Evolutionary conservation across 2,797 vertebrate genomes (phyloP).

Genomic region (Phataginus tetradactyla): DNA sequence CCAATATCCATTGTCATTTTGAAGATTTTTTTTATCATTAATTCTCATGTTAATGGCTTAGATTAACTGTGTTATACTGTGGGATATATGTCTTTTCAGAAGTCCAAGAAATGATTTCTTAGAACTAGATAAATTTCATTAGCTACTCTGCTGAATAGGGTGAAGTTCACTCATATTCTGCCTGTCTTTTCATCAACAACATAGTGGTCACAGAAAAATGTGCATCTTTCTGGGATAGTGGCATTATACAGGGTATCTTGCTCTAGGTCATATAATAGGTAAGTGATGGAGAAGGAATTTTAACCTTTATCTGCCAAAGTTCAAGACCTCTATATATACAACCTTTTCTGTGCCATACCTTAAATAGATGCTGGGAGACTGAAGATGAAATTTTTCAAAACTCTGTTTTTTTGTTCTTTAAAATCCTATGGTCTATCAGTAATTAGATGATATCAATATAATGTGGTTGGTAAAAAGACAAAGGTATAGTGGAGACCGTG

Average conservation of each 20-base stretch:
- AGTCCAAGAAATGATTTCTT: conserved; percentile 41
- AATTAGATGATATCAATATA: not conserved
- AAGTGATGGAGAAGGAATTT: not conserved
- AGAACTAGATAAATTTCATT: conserved; percentile 10
- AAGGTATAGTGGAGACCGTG: not conserved
- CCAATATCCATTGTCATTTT: conserved; percentile 29
- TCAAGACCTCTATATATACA: not conserved
- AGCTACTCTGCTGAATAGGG: not conserved
- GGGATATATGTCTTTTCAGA: conserved; percentile 26
- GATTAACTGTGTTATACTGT: not conserved
- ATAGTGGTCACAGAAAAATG: not conserved
- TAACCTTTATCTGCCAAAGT: not conserved
- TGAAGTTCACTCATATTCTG: not conserved
- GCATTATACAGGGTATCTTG: not conserved
- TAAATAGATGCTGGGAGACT: not conserved
- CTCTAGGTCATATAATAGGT: not conserved
- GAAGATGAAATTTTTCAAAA: not conserved
- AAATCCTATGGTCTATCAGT: not conserved
- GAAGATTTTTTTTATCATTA: conserved; percentile 45
- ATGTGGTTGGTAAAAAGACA: not conserved
- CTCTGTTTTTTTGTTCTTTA: not conserved
- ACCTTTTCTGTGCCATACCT: not conserved
- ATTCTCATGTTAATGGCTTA: conserved; percentile 48
- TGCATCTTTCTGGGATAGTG: not conserved
- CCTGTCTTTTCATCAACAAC: not conserved